phyloP scores from a whole-genome alignment of 92 coral and sea anemone species.

The Virgularia gustaviana region DNA sequence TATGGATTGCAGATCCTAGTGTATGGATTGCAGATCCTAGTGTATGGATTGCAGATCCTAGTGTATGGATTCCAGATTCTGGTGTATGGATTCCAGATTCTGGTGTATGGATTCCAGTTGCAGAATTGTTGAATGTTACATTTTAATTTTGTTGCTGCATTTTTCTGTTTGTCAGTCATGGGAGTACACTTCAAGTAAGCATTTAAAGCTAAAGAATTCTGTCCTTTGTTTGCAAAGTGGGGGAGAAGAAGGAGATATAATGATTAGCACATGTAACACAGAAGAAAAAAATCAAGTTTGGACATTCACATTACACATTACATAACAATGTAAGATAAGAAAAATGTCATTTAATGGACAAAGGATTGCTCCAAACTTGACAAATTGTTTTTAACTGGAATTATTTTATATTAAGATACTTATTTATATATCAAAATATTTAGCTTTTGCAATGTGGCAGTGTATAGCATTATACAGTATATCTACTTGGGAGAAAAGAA shows the following conservation, averaged over 20 bases:
- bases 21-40: no score
- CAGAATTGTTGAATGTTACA: neutral
- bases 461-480: no score
- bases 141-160: neutral
- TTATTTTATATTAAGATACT: neutral
- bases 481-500: no score
- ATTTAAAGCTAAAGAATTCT: slow-evolving; percentile 70
- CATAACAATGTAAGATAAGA: slow-evolving; percentile 3
- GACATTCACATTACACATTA: slow-evolving; percentile 86
- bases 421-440: no score
- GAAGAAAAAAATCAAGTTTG: slow-evolving; percentile 63
- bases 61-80: no score
- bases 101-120: no score
- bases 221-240: slow-evolving; percentile 80
- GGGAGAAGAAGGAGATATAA: slow-evolving; percentile 55
- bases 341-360: neutral
- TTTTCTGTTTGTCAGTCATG: slow-evolving; percentile 58
- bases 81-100: no score
- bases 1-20: no score
- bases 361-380: neutral
- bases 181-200: slow-evolving; percentile 71
- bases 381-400: no score
- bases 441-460: no score
- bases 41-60: no score
- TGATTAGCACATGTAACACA: slow-evolving; percentile 51